Percentiles rank a stretch among this genome's conserved stretches.
Evolutionary conservation across 2,888 invertebrate species (phyloP).

Genomic region (Morpho helenor): DNA sequence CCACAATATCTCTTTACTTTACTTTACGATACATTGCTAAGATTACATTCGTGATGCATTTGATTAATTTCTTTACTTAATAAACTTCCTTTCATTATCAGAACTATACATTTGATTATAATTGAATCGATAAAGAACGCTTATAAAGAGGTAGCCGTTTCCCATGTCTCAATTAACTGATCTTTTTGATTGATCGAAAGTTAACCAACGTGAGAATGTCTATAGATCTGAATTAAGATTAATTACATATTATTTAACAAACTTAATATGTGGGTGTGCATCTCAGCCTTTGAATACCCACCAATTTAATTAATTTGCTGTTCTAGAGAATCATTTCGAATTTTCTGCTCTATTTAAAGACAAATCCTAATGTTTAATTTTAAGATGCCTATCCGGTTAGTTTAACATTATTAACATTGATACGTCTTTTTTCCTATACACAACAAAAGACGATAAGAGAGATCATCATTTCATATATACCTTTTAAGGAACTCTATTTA

Average conservation of each 20-base stretch:
- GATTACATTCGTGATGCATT: neutral
- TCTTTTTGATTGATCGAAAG: constrained; percentile 34
- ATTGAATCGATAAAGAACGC: constrained; percentile 3
- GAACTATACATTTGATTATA: constrained; percentile 1
- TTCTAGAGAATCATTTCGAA: no score
- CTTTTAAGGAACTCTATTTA: no score
- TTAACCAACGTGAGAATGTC: constrained; percentile 30
- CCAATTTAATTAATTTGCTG: constrained; percentile 1
- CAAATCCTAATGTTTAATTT: no score
- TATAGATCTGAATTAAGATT: constrained; percentile 27
- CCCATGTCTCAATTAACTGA: constrained; percentile 33
- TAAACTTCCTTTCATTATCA: neutral
- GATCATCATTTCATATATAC: no score
- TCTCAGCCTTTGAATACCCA: neutral
- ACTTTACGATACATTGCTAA: neutral
- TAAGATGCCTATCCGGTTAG: no score
- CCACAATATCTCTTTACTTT: no score
- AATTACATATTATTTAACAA: constrained; percentile 13
- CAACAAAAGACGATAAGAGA: no score
- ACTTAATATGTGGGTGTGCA: no score
- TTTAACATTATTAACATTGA: no score
- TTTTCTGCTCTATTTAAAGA: no score
- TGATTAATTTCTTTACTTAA: constrained; percentile 3
- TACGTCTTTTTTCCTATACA: no score
- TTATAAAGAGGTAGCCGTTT: constrained; percentile 15